Evolutionary conservation across 2,888 invertebrate species (phyloP), one percentile per base, ranked within the genome.

Genomic region (Sericinus montela): DNA sequence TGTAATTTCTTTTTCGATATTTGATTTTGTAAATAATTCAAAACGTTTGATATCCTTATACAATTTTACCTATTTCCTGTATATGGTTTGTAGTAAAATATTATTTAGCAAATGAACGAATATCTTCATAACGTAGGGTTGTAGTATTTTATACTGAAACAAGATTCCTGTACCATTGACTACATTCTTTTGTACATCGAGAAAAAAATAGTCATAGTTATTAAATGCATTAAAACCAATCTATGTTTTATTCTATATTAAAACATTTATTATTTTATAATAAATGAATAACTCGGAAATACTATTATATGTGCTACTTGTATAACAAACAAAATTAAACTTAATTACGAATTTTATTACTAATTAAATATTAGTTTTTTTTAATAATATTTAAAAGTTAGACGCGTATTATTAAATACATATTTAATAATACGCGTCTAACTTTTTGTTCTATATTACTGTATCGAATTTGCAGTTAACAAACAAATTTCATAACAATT

Each of bases 31-130:
- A 84, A 58, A 86, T 85, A 86, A 70, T 80, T 81, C 72, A 56
- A 74, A 75, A 80, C 75, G 64, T 87, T 87, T 87, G 85, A 86
- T 88, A 88, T 74, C 77, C 75, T 79, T 88, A 82, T 88, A 88
- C 87, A 88, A 83, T 81, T 87, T 85, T 83, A 81, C 72, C 70
- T 68, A 67, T 67, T 77, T 67, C 60, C 59, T 69, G 72, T 80
- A 80, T 83, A 84, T 80, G 80, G 67, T 65, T 63, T 66, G 71
- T 76, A 78, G 75, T 59, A 57, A 58, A 64, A 54, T 55, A 54
- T 53, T 45, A 48, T 56, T 65, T 63, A 59, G 52, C 49, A 42
- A 53, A 55, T 59, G 54, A 32, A 32, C 32, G 11, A 32, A 32
- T 32, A 56, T 57, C 52, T 55, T 53, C 52, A 59, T 60, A 48